Evolutionary conservation across 2,797 vertebrate species (phyloP).

Genomic region (Phrynocephalus vlangalii): DNA sequence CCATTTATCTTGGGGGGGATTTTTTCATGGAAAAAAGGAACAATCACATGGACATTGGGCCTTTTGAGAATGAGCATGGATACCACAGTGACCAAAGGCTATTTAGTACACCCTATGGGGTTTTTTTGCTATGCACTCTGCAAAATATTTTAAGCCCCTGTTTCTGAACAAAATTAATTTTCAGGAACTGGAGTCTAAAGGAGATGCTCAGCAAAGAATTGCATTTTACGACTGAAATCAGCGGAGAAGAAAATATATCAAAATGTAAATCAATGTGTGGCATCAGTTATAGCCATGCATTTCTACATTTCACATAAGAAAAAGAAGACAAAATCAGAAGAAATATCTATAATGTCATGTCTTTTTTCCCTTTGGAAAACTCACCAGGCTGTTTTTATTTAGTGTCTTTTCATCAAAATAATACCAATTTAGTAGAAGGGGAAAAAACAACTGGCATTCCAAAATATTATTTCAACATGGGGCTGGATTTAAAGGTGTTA

Average conservation of each 20-base stretch:
- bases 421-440: not conserved
- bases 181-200: not conserved
- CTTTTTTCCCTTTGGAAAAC: not conserved
- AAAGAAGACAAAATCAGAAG: slow-evolving; percentile 6
- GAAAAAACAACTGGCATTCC: not conserved
- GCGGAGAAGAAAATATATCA: not conserved
- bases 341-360: not conserved
- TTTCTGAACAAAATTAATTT: not conserved
- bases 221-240: not conserved
- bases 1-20: not conserved
- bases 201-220: not conserved
- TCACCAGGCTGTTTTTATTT: not conserved
- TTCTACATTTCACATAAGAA: not conserved
- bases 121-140: not conserved
- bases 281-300: not conserved
- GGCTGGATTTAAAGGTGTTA: not conserved
- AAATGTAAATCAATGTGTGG: not conserved
- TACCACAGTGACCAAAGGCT: not conserved
- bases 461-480: not conserved
- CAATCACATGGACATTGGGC: not conserved
- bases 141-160: not conserved
- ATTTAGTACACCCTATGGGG: too few species aligned
- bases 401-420: not conserved
- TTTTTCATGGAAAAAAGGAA: not conserved
- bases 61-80: not conserved